Evolutionary conservation across 2,113 vertebrate species (phyloP), one percentile per base, ranked within the genome.

Genomic region (Prinia subflava): DNA sequence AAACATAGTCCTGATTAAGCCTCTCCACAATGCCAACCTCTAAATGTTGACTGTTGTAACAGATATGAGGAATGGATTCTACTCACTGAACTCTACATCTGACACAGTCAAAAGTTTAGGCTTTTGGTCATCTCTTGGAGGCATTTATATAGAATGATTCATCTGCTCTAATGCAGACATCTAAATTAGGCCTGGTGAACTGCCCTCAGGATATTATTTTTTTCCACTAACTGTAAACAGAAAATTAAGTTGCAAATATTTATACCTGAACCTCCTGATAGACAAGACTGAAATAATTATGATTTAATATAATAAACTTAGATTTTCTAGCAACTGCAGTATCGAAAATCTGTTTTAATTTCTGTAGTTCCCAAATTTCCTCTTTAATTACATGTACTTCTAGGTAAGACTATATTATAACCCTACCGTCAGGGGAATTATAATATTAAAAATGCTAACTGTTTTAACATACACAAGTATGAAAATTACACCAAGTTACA

Each of bases 101-200:
- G 46, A 83, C 17, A 37, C 3, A 74, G 21, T n/a, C 39, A 80
- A 15, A 90, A 77, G 31, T 27, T 15, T 22, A 64, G 47, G n/a
- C 24, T 85, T 95, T 76, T 87, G 71, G 65, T 76, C 30, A 47
- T 69, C 50, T 31, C 71, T 77, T 46, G 19, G 50, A 92, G 76
- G 87, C n/a, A 91, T 77, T 95, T 90, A 19, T 57, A 86, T 49
- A 53, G 55, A 83, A 93, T 57, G 71, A 92, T 49, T 95, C 50
- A 89, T 80, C 68, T 74, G 17, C 77, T 81, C 42, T 77, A 90
- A 57, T 27, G 20, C 30, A 85, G 76, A 86, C 46, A 80, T 74
- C 65, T 90, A 85, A 85, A 83, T 79, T 46, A 49, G 59, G 42
- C 53, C 77, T 80, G 46, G 75, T 77, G 64, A 89, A 89, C 55